Evolutionary conservation across 2,888 invertebrate genomes (phyloP).

Genomic region (Temnothorax ravouxi): DNA sequence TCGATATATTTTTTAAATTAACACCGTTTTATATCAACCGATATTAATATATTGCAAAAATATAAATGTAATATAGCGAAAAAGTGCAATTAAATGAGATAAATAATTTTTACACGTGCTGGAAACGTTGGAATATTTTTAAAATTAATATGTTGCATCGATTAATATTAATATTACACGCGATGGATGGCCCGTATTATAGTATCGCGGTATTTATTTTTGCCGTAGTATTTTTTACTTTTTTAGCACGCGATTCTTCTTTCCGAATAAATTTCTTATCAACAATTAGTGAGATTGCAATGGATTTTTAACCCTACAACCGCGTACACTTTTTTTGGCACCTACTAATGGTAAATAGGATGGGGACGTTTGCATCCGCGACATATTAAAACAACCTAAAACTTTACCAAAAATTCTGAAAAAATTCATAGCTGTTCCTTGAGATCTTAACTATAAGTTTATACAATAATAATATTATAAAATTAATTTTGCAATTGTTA

Average conservation of each 20-base stretch:
- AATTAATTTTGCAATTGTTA: no score
- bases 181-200: neutral
- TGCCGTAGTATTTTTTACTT: neutral
- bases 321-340: no score
- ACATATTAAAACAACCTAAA: no score
- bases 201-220: no score
- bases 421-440: no score
- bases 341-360: no score
- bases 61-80: constrained; percentile 18
- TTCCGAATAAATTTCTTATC: constrained; percentile 6
- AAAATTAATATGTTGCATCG: constrained; percentile 36
- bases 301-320: neutral
- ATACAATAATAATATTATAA: no score
- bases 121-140: constrained; percentile 28
- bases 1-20: constrained; percentile 48
- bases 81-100: constrained; percentile 53
- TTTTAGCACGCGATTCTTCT: neutral
- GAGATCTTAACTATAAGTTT: no score
- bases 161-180: constrained; percentile 40
- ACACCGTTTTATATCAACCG: constrained; percentile 32
- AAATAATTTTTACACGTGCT: constrained; percentile 36
- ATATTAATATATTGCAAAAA: constrained; percentile 35
- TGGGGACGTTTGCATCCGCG: no score
- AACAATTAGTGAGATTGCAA: neutral
- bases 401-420: no score